Evolutionary conservation across 2,797 vertebrate genomes (phyloP), one percentile per base, ranked within the genome.

Genomic region (Chromobotia macracanthus): DNA sequence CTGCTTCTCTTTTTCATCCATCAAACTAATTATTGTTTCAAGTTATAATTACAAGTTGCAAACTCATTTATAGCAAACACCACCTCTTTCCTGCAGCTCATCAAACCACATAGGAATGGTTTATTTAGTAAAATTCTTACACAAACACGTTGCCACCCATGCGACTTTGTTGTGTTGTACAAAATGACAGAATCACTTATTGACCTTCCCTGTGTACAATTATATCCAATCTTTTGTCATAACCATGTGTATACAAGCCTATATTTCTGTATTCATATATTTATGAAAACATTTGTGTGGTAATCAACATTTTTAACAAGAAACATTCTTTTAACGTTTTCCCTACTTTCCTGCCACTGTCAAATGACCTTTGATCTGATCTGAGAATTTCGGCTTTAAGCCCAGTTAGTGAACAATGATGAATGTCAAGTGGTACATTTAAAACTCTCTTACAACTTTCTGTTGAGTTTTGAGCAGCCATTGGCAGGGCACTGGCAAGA

Each of bases 401-500:
- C 18, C 65, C 63, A 44, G 64, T 70, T 28, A 69, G 46, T 75
- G 60, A n/a, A 72, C 31, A 28, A 19, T 15, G 41, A 63, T 46
- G 48, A n/a, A 71, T 66, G 69, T 50, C 77, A 79, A 79, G 61
- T 79, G 60, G 28, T 65, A 65, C 61, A 74, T 61, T 64, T 18
- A 64, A 67, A 23, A 18, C 60, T 44, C 60, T 44, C 16, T 18
- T 6, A n/a, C 16, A 2, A 44, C 10, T 53, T 65, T 46, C 46
- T 38, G 46, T 75, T 35, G 50, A 64, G 25, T 64, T 64, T 51
- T 64, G 56, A 46, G 38, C 23, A 44, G 18, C 70, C 16, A 3
- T 72, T 63, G 87, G 90, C 86, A 89, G 89, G 79, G 87, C 85
- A 68, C 85, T 85, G 86, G 83, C 86, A 86, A 61, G 82, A 86